Conservation (phyloP, 2,888 invertebrate genomes). For the Dioctria rufipes region DNA sequence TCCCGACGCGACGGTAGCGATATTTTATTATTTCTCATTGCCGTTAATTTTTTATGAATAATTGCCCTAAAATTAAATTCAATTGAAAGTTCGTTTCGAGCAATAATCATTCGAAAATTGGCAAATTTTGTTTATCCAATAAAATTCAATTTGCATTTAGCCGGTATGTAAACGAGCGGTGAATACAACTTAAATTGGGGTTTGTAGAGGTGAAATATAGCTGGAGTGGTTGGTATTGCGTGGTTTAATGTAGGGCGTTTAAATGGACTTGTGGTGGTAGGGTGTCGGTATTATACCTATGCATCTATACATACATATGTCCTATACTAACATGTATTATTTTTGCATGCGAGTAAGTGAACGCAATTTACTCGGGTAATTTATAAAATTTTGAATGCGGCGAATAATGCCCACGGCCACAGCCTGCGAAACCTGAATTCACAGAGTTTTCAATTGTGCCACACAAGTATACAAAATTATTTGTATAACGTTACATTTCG, state of each 20-base stretch:
- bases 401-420: neutral
- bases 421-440: neutral
- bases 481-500: conserved; percentile 12
- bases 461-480: conserved; percentile 4
- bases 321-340: too few species aligned
- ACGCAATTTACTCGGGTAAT: conserved; percentile 14
- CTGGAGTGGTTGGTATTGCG: neutral
- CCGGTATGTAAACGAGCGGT: conserved; percentile 10
- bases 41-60: neutral
- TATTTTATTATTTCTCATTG: too few species aligned
- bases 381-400: conserved; percentile 16
- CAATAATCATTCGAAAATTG: conserved; percentile 7
- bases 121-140: conserved; percentile 13
- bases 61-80: conserved; percentile 3
- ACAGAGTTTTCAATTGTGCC: neutral
- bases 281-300: too few species aligned
- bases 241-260: neutral
- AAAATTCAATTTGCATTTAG: conserved; percentile 16
- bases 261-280: too few species aligned
- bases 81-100: neutral
- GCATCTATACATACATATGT: too few species aligned
- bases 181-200: neutral
- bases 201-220: conserved; percentile 9
- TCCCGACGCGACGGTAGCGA: too few species aligned
- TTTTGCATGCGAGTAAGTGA: neutral